Evolutionary conservation across 2,888 invertebrate genomes (phyloP), one percentile per base, ranked within the genome.

Genomic region (Cyrtodaria siliqua): DNA sequence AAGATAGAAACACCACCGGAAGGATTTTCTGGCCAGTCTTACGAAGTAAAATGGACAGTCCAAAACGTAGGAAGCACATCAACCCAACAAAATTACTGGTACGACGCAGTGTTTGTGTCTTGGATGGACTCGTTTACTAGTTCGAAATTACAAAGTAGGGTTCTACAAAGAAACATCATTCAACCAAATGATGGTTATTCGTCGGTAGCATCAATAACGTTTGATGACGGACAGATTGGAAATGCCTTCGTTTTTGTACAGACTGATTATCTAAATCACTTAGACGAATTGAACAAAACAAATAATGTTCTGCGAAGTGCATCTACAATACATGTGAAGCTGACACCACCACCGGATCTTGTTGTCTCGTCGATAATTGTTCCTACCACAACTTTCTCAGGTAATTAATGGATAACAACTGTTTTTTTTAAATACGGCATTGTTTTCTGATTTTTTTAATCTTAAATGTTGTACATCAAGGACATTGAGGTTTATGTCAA

Each of bases 341-440:
- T 72, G 18, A 73, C 78, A 0, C 61, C 78, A n/a, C 73, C 78
- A n/a, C 78, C 78, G 2, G 73, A 78, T 38, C 61, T 78, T 2
- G 27, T 16, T 29, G 61, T 69, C 2, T 26, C 20, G n/a, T 52
- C 44, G 2, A 47, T 78, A 50, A 16, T 14, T 18, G 27, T 66
- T 2, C 49, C 72, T 16, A 14, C 29, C 16, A 50, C 53, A 52
- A 18, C 47, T 33, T 33, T 33, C 33, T 33, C 33, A 33, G 33
- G 33, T 33, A 8, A 8, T 33, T 33, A 33, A 8, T 8, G 12
- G 12, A 33, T 12, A 8, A n/a, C n/a, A n/a, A n/a, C n/a, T n/a
- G n/a, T n/a, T n/a, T n/a, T n/a, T n/a, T n/a, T n/a, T n/a, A n/a
- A n/a, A n/a, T n/a, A n/a, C n/a, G n/a, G n/a, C n/a, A n/a, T n/a